Percentiles rank a stretch among this genome's conserved stretches.
These are phyloP conservation scores for Bucco capensis DNA, from an alignment of 2,113 vertebrate species.

Conservation along the genomic window DNA sequence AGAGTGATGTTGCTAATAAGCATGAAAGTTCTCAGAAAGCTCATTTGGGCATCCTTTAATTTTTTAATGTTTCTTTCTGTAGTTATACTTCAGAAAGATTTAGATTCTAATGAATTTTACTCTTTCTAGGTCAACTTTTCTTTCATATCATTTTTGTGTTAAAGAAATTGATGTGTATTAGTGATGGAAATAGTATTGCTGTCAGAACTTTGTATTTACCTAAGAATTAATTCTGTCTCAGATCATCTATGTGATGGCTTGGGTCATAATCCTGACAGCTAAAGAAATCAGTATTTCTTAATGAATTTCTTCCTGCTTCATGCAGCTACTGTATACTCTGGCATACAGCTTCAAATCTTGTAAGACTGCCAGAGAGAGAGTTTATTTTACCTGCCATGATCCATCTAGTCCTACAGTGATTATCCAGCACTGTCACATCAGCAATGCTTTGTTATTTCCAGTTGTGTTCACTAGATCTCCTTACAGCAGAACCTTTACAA, in stretches of 20 bases:
- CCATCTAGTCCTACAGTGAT: not conserved
- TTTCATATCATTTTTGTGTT: not conserved
- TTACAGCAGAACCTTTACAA: not conserved
- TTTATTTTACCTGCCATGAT: not conserved
- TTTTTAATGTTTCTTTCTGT: not conserved
- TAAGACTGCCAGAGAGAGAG: not conserved
- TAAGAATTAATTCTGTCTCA: not conserved
- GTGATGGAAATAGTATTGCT: not conserved
- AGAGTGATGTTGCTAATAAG: not conserved
- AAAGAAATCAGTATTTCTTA: not conserved
- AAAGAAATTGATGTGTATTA: not conserved
- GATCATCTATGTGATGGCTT: not conserved
- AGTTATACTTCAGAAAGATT: not conserved
- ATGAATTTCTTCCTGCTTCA: not conserved
- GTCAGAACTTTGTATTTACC: not conserved
- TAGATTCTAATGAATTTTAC: not conserved
- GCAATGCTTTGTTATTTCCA: not conserved
- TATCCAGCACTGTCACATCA: not conserved
- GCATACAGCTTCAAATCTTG: not conserved
- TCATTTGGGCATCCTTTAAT: not conserved
- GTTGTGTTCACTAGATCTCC: not conserved
- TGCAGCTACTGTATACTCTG: not conserved
- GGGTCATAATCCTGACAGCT: not conserved
- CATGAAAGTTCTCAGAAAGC: not conserved
- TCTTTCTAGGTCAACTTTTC: not conserved